Evolutionary conservation across 2,797 vertebrate species (phyloP).

Genomic region (Dendrocincla fuliginosa): DNA sequence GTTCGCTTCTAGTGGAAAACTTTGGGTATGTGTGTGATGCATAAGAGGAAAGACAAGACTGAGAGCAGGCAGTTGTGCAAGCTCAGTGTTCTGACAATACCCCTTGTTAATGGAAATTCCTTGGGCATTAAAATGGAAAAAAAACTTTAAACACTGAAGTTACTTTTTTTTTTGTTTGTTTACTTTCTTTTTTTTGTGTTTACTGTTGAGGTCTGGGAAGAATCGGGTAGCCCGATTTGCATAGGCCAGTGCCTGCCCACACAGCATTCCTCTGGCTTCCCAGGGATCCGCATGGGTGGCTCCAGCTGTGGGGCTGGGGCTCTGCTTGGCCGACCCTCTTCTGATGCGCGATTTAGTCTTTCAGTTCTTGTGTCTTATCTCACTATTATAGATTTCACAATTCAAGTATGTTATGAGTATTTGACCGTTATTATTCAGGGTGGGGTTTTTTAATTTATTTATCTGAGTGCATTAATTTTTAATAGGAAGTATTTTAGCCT

Average conservation of each 20-base stretch:
- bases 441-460: background rate
- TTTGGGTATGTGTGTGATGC: background rate
- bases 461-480: background rate
- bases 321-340: background rate
- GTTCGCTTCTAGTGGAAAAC: background rate
- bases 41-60: background rate
- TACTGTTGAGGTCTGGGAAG: background rate
- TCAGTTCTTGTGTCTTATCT: background rate
- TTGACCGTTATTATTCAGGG: background rate
- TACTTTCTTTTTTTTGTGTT: background rate
- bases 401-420: background rate
- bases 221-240: background rate
- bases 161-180: background rate
- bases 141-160: background rate
- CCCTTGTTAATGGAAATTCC: constrained; percentile 34
- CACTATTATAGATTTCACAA: background rate
- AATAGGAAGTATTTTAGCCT: background rate
- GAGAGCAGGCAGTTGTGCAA: constrained; percentile 12
- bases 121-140: background rate
- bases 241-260: background rate
- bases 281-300: background rate
- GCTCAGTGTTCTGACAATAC: background rate
- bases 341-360: background rate
- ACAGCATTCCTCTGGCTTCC: background rate
- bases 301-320: background rate